Base-by-base conservation (phyloP, 2,797 vertebrate species). In the Gymnothorax reevesii region DNA sequence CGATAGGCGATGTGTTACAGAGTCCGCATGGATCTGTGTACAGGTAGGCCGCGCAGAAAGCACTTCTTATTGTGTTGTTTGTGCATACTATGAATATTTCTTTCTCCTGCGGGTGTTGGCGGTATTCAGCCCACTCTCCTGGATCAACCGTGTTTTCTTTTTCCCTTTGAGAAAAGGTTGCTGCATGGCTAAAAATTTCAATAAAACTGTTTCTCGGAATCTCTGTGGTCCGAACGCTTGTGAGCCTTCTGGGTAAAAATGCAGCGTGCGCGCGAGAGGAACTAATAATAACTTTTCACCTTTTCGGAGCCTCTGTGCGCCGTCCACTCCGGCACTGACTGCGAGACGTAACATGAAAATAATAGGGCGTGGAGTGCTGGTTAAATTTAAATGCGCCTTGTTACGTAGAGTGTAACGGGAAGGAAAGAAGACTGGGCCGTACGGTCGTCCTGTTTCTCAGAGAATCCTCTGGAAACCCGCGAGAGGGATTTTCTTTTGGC, bases 391-490 rank as follows among this genome's bases (percentile, higher is more conserved):
- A 93, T 84, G 82, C 84, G 82, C 92, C 93, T 92, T 88, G 91
- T 94, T 92, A 91, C 90, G 85, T 88, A 83, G 89, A 88, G 90
- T 92, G 93, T 59, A 59, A 59, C 57, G 90, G 88, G 89, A 88
- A 92, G 88, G 88, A 88, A 89, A 91, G 91, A 84, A 89, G 89
- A 91, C 91, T 85, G 89, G 86, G 64, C 88, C 89, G 89, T 49
- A 42, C 91, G 89, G 88, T 89, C 92, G 93, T 2, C 49, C 55
- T 22, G 2, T 93, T 93, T 94, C 90, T 90, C 90, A 92, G 90
- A 92, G 88, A 83, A 93, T 94, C 91, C 89, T 88, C 92, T 93
- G 93, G 92, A 95, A 93, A 94, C 92, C 90, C 93, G 91, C 93
- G 92, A 93, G 86, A 71, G 92, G n/a, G 71, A 49, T 75, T 90